phyloP scores from a whole-genome alignment of 2,113 vertebrate genomes.

The Brachyhypopomus occidentalis region DNA sequence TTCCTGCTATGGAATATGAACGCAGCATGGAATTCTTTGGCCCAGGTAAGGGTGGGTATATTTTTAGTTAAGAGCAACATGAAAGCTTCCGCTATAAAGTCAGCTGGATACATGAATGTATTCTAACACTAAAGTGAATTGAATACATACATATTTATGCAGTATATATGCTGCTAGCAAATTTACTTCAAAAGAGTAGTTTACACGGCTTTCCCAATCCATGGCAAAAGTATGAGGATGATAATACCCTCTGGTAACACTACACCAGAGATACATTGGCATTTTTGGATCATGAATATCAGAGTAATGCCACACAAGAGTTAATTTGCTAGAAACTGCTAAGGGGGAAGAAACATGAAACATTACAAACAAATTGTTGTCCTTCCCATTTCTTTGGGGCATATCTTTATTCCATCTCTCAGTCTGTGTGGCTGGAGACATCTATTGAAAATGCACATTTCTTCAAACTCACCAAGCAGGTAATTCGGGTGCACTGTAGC shows the following conservation, averaged over 20 bases:
- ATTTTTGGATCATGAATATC: no score
- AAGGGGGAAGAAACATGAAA: background rate
- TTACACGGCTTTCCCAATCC: no score
- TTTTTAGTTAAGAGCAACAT: background rate
- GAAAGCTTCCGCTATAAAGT: background rate
- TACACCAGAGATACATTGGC: no score
- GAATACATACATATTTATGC: background rate
- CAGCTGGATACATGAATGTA: slow-evolving; percentile 3
- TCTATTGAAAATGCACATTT: slow-evolving; percentile 5
- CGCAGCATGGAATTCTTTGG: background rate
- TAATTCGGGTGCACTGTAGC: slow-evolving; percentile 9
- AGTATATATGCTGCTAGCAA: no score
- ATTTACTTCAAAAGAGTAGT: no score
- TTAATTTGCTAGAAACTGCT: background rate
- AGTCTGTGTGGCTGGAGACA: background rate
- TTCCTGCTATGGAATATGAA: background rate
- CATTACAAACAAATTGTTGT: background rate
- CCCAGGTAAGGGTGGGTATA: background rate
- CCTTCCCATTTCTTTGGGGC: background rate
- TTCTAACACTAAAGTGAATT: background rate
- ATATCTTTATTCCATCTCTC: background rate
- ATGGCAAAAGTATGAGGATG: no score
- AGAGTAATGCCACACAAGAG: background rate
- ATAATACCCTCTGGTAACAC: no score
- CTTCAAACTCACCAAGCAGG: slow-evolving; percentile 15